Base-by-base conservation (phyloP, 2,888 invertebrate genomes). In the Heliconius hortense region DNA sequence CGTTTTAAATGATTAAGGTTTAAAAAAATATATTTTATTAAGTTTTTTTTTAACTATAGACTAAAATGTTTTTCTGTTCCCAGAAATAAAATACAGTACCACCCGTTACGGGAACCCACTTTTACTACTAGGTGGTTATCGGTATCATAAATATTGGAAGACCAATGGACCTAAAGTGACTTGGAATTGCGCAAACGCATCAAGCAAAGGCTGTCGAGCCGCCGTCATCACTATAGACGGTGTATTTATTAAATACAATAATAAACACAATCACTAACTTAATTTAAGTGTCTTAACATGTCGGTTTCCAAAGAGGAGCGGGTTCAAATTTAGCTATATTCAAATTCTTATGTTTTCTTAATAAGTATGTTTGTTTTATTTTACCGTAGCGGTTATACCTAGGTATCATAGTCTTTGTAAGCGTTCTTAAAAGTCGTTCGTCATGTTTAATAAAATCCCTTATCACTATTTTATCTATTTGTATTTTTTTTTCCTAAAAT, bases 81-180 rank as follows among this genome's bases (percentile, higher is more conserved):
- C 56, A 75, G 72, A 64, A 64, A 39, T 68, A 24, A 31, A 73
- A 53, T 75, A 75, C 66, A 76, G 79, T 24, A 79, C 68, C 10
- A 81, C 83, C 15, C 79, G 84, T 10, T 81, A 71, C 4, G 87
- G 87, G 0, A 86, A 84, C 5, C 87, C 87, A 0, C 85, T 79
- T 11, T 76, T 79, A 31, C 24, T 76, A 43, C 48, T 76, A 31
- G 77, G 74, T 13, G 15, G 24, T n/a, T 77, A 79, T 39, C 63
- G 76, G 21, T 79, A 74, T 64, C 79, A 89, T 76, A 84, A 80
- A 56, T 79, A 84, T 31, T 85, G 83, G 71, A 84, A 85, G 60
- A 84, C 83, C 66, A 82, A 73, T 24, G 83, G 83, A 0, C 81
- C 82, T 0, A 77, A 80, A 39, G 75, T 76, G 5, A 81, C 76